Evolutionary conservation across 2,888 invertebrate genomes (phyloP).

Genomic region (Psococerastis gibbosa): DNA sequence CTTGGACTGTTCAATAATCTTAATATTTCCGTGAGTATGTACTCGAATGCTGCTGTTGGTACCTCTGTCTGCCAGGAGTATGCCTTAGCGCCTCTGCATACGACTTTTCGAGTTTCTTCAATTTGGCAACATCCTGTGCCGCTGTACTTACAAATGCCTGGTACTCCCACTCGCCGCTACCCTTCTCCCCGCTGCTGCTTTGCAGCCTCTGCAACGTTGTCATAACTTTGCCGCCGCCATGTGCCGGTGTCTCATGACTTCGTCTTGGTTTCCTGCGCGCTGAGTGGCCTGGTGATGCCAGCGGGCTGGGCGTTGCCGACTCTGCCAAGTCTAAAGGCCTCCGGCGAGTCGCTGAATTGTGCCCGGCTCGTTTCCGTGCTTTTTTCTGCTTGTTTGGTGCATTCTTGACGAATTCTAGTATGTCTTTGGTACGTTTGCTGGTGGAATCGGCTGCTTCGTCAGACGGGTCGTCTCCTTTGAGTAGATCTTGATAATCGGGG

Average conservation of each 20-base stretch:
- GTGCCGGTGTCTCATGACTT: background rate
- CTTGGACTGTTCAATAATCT: no score
- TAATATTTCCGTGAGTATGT: no score
- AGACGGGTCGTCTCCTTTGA: background rate
- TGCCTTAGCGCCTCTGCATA: conserved; percentile 84
- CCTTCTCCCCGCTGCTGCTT: background rate
- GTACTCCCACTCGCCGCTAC: conserved; percentile 25
- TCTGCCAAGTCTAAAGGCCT: background rate
- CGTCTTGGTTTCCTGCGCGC: background rate
- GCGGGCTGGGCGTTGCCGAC: background rate
- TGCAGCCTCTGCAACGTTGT: background rate
- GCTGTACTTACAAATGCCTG: conserved; percentile 42
- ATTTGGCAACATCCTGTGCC: conserved; percentile 62
- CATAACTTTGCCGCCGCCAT: background rate
- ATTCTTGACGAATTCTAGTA: background rate
- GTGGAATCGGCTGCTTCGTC: background rate
- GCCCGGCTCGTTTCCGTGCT: background rate
- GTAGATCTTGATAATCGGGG: background rate
- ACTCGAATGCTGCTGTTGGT: no score
- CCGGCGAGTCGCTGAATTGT: background rate
- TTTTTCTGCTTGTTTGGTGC: background rate
- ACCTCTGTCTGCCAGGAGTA: no score
- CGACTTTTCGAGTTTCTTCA: conserved; percentile 61
- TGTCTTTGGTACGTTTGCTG: background rate
- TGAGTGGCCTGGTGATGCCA: background rate